phyloP scores from a whole-genome alignment of 2,888 invertebrate genomes.

The Eristalinus sepulchralis region DNA sequence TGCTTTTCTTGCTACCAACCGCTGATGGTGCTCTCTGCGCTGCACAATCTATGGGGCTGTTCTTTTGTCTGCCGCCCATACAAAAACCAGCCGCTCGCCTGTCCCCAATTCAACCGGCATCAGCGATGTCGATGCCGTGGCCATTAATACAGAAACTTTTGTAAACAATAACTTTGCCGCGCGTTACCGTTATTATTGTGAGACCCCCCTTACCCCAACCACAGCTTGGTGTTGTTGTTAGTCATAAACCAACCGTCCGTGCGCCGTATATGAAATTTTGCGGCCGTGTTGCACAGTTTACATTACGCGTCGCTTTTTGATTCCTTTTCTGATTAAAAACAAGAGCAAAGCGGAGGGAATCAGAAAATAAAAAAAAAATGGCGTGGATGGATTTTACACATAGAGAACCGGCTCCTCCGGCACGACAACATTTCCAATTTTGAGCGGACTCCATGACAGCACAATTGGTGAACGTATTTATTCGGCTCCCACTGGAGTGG shows the following conservation, averaged over 20 bases:
- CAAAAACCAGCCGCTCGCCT: not conserved
- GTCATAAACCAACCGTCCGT: not conserved
- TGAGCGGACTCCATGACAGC: conserved; percentile 35
- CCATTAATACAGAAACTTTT: conserved; percentile 35
- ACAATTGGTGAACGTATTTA: conserved; percentile 48
- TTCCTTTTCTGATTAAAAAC: not conserved
- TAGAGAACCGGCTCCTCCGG: conserved; percentile 45
- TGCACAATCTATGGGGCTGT: conserved; percentile 5
- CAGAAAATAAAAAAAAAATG: conserved; percentile 1
- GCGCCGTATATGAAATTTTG: not conserved
- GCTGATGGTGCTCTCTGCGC: not conserved
- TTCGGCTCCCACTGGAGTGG: conserved; percentile 9
- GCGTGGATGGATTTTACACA: conserved; percentile 17
- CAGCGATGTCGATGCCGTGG: not conserved
- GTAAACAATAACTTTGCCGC: conserved; percentile 48
- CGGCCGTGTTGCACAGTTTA: not conserved
- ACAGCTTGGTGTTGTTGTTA: not conserved
- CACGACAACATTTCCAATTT: conserved; percentile 54
- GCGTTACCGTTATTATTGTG: conserved; percentile 43
- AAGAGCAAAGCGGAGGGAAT: not conserved
- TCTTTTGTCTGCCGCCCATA: not conserved
- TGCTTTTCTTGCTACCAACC: not conserved
- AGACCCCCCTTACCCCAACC: not conserved
- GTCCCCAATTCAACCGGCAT: not conserved
- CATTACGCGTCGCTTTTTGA: conserved; percentile 11